Base-by-base conservation (phyloP, 2,888 invertebrate species). In the Drosophila melanosoma region DNA sequence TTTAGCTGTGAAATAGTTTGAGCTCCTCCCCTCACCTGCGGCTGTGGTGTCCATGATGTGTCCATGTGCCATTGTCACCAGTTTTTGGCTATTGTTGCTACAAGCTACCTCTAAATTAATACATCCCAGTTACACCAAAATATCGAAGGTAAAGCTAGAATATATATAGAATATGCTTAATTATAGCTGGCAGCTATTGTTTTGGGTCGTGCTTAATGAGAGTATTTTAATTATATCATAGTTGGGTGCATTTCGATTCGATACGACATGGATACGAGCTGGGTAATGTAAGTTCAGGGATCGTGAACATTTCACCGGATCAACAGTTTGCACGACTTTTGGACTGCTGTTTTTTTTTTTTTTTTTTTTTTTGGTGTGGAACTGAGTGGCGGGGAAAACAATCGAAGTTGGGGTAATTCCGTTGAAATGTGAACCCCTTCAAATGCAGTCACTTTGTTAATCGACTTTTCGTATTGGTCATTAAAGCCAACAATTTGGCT, bases 1-100 rank as follows among this genome's bases (percentile, higher is more conserved):
- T 88, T 85, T 82, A 66, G 86, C 88, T 89, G 75, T 82, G 79
- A 81, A 86, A 89, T 85, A 78, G 86, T 82, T 82, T 80, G 29
- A 17, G 10, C 29, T n/a, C 5, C 29, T 0, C n/a, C 10, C 42
- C 3, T 45, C n/a, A n/a, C 53, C 56, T 62, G 54, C 38, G 36
- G 32, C 67, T 61, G 48, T 26, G 51, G 48, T 40, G n/a, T n/a
- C n/a, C n/a, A n/a, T n/a, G n/a, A 32, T 56, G n/a, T 38, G 61
- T 65, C 60, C 76, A 29, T 63, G 57, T 67, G 59, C 38, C 54
- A 69, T 67, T 51, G 69, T 72, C 67, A 69, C 72, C 73, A 51
- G 62, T 23, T 63, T 56, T 29, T 35, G 53, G 23, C 53, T 32
- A 15, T 20, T 52, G 64, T 52, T 79, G 66, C 51, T 65, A 73